Conservation (phyloP, 2,888 invertebrate genomes). For the Oegoconia quadripuncta region DNA sequence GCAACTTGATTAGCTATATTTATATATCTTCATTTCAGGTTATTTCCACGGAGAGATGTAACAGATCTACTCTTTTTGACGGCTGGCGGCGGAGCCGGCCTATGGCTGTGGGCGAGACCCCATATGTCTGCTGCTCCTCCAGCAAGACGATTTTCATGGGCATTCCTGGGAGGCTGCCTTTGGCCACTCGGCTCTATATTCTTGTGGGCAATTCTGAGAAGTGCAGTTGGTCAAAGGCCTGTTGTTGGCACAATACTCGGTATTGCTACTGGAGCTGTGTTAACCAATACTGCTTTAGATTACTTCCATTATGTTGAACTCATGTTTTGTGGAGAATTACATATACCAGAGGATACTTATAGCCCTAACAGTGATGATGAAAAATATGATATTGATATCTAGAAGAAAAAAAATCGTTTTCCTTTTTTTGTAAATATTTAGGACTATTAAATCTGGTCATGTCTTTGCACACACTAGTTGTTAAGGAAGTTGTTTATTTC, state of each 20-base stretch:
- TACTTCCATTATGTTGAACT: conserved; percentile 82
- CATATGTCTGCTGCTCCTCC: conserved; percentile 84
- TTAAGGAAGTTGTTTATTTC: too few species aligned
- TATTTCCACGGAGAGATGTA: conserved; percentile 86
- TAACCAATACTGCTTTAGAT: conserved; percentile 81
- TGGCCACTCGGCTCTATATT: conserved; percentile 95
- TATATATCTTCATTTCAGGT: conserved; percentile 67
- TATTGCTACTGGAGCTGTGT: conserved; percentile 82
- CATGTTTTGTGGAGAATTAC: conserved; percentile 76
- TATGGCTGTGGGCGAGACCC: conserved; percentile 90
- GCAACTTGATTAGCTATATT: conserved; percentile 1
- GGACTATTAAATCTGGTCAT: too few species aligned
- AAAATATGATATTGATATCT: conserved; percentile 74
- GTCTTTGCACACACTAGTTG: too few species aligned
- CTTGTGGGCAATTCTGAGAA: conserved; percentile 91
- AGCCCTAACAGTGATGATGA: conserved; percentile 75
- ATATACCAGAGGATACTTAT: conserved; percentile 63
- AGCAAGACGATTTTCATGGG: conserved; percentile 82
- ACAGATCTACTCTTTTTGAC: conserved; percentile 90
- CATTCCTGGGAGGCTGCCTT: conserved; percentile 87
- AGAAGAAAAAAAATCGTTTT: conserved; percentile 31
- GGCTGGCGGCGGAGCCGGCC: conserved; percentile 88
- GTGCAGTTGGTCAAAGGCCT: conserved; percentile 85
- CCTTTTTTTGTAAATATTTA: conserved; percentile 6
- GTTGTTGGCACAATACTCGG: conserved; percentile 83